Evolutionary conservation across 1,140 invertebrate genomes (phyloP), one percentile per base, ranked within the genome.

Genomic region (Drosophila cardini): DNA sequence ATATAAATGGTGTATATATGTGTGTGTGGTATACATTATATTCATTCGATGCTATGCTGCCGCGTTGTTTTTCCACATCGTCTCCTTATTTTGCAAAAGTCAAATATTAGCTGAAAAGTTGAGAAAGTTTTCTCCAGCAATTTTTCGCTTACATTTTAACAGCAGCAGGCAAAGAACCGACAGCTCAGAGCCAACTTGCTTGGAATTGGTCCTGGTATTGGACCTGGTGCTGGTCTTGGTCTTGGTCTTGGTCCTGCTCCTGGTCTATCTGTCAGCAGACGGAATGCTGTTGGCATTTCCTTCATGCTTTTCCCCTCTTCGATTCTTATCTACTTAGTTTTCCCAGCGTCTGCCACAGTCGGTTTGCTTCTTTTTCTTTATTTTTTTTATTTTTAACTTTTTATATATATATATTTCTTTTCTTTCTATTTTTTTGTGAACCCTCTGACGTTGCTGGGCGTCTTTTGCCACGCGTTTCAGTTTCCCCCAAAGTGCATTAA

Each of bases 71-170:
- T 87, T 89, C 84, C 84, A 84, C 84, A 90, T 87, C 84, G 83
- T 78, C 84, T 90, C 72, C 84, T 89, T 89, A 87, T 87, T 87
- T 87, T 84, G 80, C 68, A 72, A 89, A 89, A 89, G 84, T 90
- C 84, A 89, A 89, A 89, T 89, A 89, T 89, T 89, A 89, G 84
- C 84, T 89, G 84, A 89, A 89, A 89, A 89, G 84, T 89, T 89
- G 84, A 90, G 80, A 89, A 89, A 89, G 85, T 89, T 89, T 90
- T 90, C 84, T 72, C 84, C 90, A 89, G 84, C 84, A 89, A 89
- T 89, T 89, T 89, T 89, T 79, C 85, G 77, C 85, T 87, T 87
- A 89, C 84, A 89, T 87, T 87, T 89, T 89, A 77, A 67, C 67
- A 70, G 32, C 26, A 61, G 42, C 40, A 18, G 30, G 56, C 45